Conservation (phyloP, 2,888 invertebrate species). For the Eilema caniola region DNA sequence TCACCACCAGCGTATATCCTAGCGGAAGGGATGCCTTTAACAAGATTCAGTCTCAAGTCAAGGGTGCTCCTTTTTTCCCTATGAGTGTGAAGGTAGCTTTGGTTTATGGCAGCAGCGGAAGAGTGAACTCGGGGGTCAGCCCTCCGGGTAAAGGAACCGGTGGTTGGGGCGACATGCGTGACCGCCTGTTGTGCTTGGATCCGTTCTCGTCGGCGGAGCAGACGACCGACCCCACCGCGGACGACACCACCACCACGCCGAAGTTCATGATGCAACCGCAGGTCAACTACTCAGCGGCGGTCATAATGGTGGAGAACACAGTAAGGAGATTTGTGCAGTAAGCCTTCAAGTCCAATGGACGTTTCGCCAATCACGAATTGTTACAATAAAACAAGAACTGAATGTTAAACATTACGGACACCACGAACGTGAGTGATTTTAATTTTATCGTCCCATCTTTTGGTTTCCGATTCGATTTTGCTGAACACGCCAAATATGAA, state of each 20-base stretch:
- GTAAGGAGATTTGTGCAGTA: not conserved
- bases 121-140: constrained; percentile 30
- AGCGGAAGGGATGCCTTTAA: constrained; percentile 39
- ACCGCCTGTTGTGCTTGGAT: constrained; percentile 63
- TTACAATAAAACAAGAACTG: not conserved
- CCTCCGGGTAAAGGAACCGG: constrained; percentile 54
- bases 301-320: not conserved
- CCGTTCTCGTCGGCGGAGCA: constrained; percentile 41
- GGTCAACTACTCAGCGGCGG: constrained; percentile 8
- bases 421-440: not conserved
- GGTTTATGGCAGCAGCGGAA: constrained; percentile 50
- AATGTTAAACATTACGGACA: not conserved
- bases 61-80: constrained; percentile 50
- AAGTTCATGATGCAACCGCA: not conserved
- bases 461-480: not conserved
- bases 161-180: constrained; percentile 64
- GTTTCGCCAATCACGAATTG: not conserved
- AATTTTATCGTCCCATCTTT: not conserved
- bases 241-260: constrained; percentile 11
- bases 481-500: not conserved
- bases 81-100: constrained; percentile 49
- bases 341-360: not conserved
- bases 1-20: constrained; percentile 44
- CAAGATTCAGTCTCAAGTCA: constrained; percentile 11
- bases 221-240: constrained; percentile 16